Base-by-base conservation (phyloP, 2,797 vertebrate species). In the Crenuchus spilurus region DNA sequence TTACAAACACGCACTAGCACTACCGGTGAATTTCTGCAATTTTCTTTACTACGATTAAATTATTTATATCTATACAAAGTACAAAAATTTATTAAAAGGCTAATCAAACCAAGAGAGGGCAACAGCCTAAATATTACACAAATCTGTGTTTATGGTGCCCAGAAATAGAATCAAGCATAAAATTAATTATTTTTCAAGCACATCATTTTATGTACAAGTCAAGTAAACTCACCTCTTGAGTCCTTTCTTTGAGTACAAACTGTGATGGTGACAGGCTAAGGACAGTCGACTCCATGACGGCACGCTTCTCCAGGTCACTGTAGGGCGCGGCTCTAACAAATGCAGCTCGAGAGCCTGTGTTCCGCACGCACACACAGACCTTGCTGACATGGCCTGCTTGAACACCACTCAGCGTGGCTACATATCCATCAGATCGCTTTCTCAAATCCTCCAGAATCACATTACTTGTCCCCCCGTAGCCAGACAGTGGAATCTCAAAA, bases 401-500 rank as follows among this genome's bases (percentile, higher is more conserved):
- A 4, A 94, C 84, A 16, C 84, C 88, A 3, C 83, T 84, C 70
- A 98, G 64, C 0, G 84, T 90, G 2, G 95, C 81, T 76, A 95
- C 82, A 60, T 98, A 99, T 49, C 92, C 92, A 8, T 95, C 94
- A 0, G 92, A 91, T n/a, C 91, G 86, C 57, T 96, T 98, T 85
- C 92, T 92, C 83, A 96, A 91, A 30, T 96, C 93, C 87, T 99
- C 97, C 84, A 99, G 87, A 87, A 94, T 95, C 75, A 99, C 86
- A 80, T 94, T 96, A 86, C 96, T 98, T 75, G 92, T 95, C 84
- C 97, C 97, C 58, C 97, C 97, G 37, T 98, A 98, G 80, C 97
- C 97, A 18, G 95, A 97, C 58, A 99, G 90, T 0, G 97, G 97
- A 87, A 99, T 98, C 98, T 99, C 66, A 39, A 20, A 72, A 63